Evolutionary conservation across 2,113 vertebrate genomes (phyloP), one percentile per base, ranked within the genome.

Genomic region (Gavialis gangeticus): DNA sequence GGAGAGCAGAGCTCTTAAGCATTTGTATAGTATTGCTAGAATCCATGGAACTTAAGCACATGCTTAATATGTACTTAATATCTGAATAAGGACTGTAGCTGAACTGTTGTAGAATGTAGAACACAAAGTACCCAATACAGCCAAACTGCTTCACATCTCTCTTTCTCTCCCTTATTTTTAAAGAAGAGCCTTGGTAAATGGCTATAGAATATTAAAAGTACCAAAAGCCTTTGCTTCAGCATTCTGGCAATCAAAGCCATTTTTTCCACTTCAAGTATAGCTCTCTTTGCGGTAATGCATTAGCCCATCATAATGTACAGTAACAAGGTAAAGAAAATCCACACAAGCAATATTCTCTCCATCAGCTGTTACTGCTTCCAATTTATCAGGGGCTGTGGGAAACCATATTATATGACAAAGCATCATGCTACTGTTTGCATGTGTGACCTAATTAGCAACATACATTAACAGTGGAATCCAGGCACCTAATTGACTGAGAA

Each of bases 181-280:
- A 0, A 0, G 5, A 19, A 88, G 30, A 55, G 1, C 34, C 5
- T 63, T 18, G n/a, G 60, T 13, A 17, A 54, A 19, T 2, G 16
- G 89, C 83, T 59, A 30, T 60, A 25, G 84, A 34, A n/a, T 79
- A 60, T 30, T 24, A 15, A 14, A 1, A n/a, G 71, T 64, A 75
- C n/a, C 1, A 10, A 62, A 76, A 94, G 84, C 69, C 71, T 79
- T 12, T 69, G 11, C 78, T 9, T 21, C 81, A 55, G 75, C 69
- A 64, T 14, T 4, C 67, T 64, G 80, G 76, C 63, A 75, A 59
- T 22, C 58, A 59, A 59, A 82, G 3, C 3, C 5, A 4, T 10
- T 9, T 27, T 27, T 60, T 7, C 60, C 55, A 56, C 21, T 22
- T 1, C 18, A 63, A 58, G 46, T 1, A 24, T 34, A 77, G 85